These are phyloP conservation scores for Archaeoteleia sp. DNA, from an alignment of 2,888 invertebrate species.

Conservation along the genomic window DNA sequence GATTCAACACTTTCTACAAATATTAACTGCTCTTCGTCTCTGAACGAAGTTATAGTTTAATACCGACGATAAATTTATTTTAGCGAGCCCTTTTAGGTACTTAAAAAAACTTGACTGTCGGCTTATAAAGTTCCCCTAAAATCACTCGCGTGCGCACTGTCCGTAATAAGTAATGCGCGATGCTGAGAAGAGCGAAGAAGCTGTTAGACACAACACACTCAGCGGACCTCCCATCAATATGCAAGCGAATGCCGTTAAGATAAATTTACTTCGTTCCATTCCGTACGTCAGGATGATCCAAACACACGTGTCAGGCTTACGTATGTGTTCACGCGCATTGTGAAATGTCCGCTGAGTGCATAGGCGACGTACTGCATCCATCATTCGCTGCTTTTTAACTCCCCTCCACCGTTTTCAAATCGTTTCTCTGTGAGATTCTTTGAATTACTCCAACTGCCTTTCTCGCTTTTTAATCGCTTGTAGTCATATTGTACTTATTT, in stretches of 20 bases:
- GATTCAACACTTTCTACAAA: background rate
- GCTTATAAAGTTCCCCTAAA: slow-evolving; percentile 32
- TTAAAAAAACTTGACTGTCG: slow-evolving; percentile 28
- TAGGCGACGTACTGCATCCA: slow-evolving; percentile 69
- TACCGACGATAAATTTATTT: slow-evolving; percentile 34
- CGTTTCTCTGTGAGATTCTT: slow-evolving; percentile 10
- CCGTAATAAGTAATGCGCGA: slow-evolving; percentile 31
- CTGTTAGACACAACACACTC: slow-evolving; percentile 74
- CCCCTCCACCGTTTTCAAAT: slow-evolving; percentile 17
- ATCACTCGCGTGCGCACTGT: slow-evolving; percentile 39
- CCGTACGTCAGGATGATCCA: slow-evolving; percentile 55
- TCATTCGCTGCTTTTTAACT: slow-evolving; percentile 61
- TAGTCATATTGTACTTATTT: too few species aligned
- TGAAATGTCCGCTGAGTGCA: slow-evolving; percentile 70
- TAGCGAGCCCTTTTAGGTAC: slow-evolving; percentile 20
- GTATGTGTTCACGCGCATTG: slow-evolving; percentile 54
- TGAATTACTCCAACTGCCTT: slow-evolving; percentile 1
- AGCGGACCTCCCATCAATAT: slow-evolving; percentile 72
- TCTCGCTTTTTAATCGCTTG: too few species aligned
- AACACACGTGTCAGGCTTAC: slow-evolving; percentile 43
- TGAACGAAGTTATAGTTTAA: slow-evolving; percentile 32
- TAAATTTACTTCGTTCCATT: slow-evolving; percentile 71
- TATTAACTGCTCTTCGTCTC: slow-evolving; percentile 17
- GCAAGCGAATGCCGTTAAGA: slow-evolving; percentile 70
- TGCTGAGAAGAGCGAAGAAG: slow-evolving; percentile 8